Evolutionary conservation across 2,797 vertebrate species (phyloP), one percentile per base, ranked within the genome.

Genomic region (Lagocephalus sceleratus): DNA sequence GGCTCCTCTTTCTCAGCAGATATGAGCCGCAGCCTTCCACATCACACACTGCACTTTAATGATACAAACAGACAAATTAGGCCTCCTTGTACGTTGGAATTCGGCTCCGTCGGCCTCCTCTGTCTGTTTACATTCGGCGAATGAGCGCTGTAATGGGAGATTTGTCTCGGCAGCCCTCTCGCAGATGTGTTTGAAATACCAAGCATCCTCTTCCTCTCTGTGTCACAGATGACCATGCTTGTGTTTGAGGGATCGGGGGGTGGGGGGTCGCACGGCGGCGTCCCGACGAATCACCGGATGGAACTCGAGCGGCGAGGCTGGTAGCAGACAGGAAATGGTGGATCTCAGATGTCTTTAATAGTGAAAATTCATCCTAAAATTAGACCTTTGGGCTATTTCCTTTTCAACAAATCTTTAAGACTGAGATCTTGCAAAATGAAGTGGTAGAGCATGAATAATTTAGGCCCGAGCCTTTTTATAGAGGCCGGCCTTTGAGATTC

Each of bases 401-500:
- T 83, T 82, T 84, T 86, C 57, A 79, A 81, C 77, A 84, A 76
- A 85, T 87, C 82, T 84, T 81, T 70, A 82, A 71, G 72, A 85
- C 75, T 74, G 82, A 85, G 76, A 79, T 76, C 81, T 85, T 58
- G 76, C 65, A 82, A 83, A 42, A 90, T 85, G 79, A 90, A 90
- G 86, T 87, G 87, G 79, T 79, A 45, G 55, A 57, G 62, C 75
- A 86, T 91, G 86, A 87, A 90, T 89, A 90, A 91, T 91, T 79
- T 76, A 91, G 86, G 78, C 43, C 20, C 16, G 57, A 71, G 82
- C 71, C 89, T 91, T 92, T 92, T 90, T 90, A 90, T 90, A 90
- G 90, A 82, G 82, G 71, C 57, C 54, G 76, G 79, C 83, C 82
- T 76, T 73, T 71, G 87, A 88, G 90, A 90, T 86, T 88, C 82